Conservation (phyloP, 2,797 vertebrate genomes). For the Labeo calbasu region DNA sequence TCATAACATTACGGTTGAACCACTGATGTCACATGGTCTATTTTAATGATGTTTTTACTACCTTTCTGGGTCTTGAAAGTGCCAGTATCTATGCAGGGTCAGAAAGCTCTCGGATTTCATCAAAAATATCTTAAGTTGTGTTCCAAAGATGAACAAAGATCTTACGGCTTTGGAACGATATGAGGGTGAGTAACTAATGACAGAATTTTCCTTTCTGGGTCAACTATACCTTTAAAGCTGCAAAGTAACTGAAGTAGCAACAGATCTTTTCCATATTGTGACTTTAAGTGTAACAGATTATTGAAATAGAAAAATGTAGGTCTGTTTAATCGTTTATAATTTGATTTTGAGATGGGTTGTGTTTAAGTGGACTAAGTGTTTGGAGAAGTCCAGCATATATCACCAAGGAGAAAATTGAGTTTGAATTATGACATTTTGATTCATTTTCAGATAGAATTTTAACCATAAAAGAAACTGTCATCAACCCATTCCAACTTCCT, state of each 20-base stretch:
- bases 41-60: no score
- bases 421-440: neutral
- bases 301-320: neutral
- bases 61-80: no score
- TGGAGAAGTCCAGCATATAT: neutral
- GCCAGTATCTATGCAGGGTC: no score
- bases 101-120: no score
- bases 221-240: neutral
- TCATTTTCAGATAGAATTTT: neutral
- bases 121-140: no score
- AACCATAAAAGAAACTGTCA: slow-evolving; percentile 5
- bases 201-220: no score
- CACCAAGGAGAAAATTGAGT: neutral
- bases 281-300: neutral
- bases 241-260: neutral
- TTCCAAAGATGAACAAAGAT: no score
- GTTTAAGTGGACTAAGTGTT: neutral
- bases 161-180: no score
- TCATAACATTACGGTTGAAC: no score
- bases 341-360: neutral
- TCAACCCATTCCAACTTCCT: neutral
- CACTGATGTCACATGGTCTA: no score
- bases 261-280: neutral
- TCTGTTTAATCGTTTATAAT: neutral
- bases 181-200: no score